Conservation (phyloP, 2,888 invertebrate genomes). For the Sarcophaga subvicina region DNA sequence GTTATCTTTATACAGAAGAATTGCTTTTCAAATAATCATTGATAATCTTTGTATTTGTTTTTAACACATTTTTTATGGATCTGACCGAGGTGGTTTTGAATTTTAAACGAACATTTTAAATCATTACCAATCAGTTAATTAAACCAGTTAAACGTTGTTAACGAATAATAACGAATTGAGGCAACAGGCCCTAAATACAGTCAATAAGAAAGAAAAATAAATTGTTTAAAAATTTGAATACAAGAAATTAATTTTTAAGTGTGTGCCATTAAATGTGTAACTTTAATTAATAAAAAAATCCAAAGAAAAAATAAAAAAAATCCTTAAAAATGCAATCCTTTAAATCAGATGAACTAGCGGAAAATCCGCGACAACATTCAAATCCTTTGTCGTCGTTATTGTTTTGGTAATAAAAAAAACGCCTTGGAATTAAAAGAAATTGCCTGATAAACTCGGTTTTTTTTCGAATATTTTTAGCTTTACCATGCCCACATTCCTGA, state of each 20-base stretch:
- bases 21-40: conserved; percentile 1
- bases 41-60: conserved; percentile 6
- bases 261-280: no score
- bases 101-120: neutral
- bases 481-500: conserved; percentile 89
- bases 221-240: neutral
- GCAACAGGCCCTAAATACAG: no score
- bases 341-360: conserved; percentile 80
- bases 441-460: neutral
- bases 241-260: neutral
- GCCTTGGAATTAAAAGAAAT: neutral
- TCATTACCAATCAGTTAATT: conserved; percentile 30
- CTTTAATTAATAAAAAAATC: neutral
- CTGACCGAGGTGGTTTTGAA: conserved; percentile 35
- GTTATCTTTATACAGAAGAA: neutral
- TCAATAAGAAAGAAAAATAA: no score
- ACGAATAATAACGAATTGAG: neutral
- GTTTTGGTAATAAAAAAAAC: conserved; percentile 82
- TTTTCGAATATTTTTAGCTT: conserved; percentile 83
- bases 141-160: neutral
- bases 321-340: conserved; percentile 73
- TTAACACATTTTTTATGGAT: conserved; percentile 22
- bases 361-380: conserved; percentile 84
- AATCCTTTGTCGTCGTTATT: conserved; percentile 85
- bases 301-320: neutral